Base-by-base conservation (phyloP, 92 coral and sea anemone species). In the Parazoanthus swiftii region DNA sequence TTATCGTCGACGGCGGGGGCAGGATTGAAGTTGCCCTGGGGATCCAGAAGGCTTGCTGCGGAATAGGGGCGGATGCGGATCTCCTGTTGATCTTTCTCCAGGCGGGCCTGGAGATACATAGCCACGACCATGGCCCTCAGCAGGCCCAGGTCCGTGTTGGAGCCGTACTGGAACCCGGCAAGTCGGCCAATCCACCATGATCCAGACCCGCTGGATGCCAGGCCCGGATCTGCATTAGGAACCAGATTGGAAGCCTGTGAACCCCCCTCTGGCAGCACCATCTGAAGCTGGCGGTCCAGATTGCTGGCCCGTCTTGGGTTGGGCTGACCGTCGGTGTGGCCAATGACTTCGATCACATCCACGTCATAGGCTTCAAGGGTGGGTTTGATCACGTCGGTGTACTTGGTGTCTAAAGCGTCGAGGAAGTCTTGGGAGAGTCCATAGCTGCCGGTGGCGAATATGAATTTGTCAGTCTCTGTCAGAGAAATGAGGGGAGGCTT, bases 271-370 rank as follows among this genome's bases (percentile, higher is more conserved):
- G 73, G 73, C 73, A 67, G 73, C 73, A 67, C 73, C 73, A 67
- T 67, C 73, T 67, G 73, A 67, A 67, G 73, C 73, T 67, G 73
- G 73, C 73, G 73, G 73, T 66, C 73, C 73, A 66, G 73, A 66
- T 66, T 66, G 73, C 73, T 66, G 73, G 73, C 73, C 73, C 73
- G 73, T 66, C 73, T 66, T 66, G 73, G 73, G 73, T 67, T 67
- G 73, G 73, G 73, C 73, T 67, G 73, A 67, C 73, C 73, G 73
- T 67, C 73, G 73, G 73, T 67, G 73, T 67, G 73, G 73, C 73
- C 73, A 67, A 67, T 67, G 73, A 67, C 73, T 67, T 67, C 73
- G 73, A 67, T 67, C 73, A 67, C 73, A 67, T 67, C 73, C 73
- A 67, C 73, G 73, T 67, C 73, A 67, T 67, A 67, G 73, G 73